Percentiles rank a stretch among this genome's conserved stretches.
Conservation (phyloP, 37 sponge, comb jelly and placozoan species). For the Cladorhizidae sp. region DNA sequence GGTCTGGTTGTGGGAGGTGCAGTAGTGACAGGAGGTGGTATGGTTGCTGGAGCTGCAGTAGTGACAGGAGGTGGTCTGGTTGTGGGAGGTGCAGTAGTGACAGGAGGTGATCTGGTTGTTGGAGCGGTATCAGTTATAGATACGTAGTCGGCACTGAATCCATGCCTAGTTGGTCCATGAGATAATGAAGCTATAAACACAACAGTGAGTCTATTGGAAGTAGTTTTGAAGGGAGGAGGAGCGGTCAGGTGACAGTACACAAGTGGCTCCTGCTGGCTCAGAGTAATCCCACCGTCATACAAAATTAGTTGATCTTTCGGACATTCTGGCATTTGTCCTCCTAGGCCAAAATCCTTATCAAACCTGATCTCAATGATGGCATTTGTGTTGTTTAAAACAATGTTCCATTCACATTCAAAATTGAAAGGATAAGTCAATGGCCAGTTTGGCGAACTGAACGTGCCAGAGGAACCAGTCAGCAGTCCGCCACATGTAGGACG, state of each 20-base stretch:
- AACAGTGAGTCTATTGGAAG: background rate
- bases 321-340: background rate
- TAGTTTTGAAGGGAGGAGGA: background rate
- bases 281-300: slow-evolving; percentile 9
- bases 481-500: background rate
- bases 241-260: background rate
- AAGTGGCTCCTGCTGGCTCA: too few relatives aligned
- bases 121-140: background rate
- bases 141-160: background rate
- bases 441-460: slow-evolving; percentile 1
- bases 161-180: background rate
- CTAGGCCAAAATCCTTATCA: slow-evolving; percentile 1
- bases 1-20: background rate
- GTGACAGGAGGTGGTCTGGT: background rate
- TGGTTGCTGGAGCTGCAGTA: background rate
- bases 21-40: background rate
- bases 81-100: background rate
- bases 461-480: background rate
- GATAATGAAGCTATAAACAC: background rate
- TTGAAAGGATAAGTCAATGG: slow-evolving; percentile 8
- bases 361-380: background rate
- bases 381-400: background rate
- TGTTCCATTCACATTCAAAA: slow-evolving; percentile 8
- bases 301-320: background rate
- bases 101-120: background rate